A percentile compares a stretch with the other conserved stretches of the same genome.
Conservation (phyloP, 2,797 vertebrate species). For the Syngnathus rostellatus region DNA sequence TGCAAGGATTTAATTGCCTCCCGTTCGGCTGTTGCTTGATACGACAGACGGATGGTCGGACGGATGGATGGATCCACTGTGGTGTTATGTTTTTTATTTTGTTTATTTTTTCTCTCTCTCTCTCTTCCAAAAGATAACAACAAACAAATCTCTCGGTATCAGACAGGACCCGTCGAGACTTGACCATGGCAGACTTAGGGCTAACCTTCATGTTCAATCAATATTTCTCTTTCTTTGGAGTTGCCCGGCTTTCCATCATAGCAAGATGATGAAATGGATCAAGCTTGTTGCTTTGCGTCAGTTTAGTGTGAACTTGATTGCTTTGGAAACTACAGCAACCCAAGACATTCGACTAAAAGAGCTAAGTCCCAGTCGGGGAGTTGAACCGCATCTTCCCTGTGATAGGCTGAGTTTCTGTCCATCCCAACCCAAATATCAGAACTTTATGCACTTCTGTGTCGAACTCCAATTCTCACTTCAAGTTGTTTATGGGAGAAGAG, state of each 20-base stretch:
- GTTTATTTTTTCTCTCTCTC: constrained; percentile 34
- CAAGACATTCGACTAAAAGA: constrained; percentile 6
- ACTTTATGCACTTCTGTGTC: not conserved
- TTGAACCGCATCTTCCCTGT: not conserved
- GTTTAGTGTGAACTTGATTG: constrained; percentile 24
- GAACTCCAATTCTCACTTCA: not conserved
- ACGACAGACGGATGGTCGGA: too few relatives aligned
- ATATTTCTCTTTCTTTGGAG: constrained; percentile 57
- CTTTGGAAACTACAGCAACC: constrained; percentile 11
- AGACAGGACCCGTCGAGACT: constrained; percentile 46
- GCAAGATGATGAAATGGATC: constrained; percentile 63
- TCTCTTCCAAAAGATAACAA: constrained; percentile 34
- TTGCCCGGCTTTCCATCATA: constrained; percentile 47
- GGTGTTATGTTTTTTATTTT: constrained; percentile 27
- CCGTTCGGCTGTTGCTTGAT: too few relatives aligned
- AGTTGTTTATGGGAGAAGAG: not conserved
- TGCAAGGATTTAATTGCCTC: not conserved
- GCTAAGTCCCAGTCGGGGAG: not conserved
- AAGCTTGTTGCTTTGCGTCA: constrained; percentile 44
- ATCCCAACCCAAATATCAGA: not conserved
- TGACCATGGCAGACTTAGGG: constrained; percentile 57
- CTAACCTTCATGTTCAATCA: constrained; percentile 69
- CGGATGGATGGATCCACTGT: constrained; percentile 8
- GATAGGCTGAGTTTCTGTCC: not conserved
- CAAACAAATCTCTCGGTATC: constrained; percentile 40